Conservation (phyloP, 1,140 invertebrate species). For the Calliphora vicina region DNA sequence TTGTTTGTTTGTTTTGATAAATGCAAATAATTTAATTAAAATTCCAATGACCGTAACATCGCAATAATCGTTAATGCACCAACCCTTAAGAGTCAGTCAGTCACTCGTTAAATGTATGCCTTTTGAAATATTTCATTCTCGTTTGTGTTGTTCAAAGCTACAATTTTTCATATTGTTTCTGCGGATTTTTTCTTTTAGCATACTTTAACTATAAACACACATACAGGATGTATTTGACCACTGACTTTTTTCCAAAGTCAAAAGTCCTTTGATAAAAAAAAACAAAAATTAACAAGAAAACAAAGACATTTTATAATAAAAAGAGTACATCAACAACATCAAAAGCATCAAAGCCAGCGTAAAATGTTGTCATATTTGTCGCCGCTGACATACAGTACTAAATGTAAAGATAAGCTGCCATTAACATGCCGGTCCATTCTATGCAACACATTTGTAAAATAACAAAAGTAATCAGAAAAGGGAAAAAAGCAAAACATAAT, state of each 20-base stretch:
- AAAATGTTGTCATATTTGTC: conserved; percentile 1
- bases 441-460: background rate
- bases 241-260: background rate
- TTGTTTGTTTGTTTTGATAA: background rate
- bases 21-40: conserved; percentile 26
- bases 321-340: background rate
- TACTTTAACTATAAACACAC: background rate
- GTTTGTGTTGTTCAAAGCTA: background rate
- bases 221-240: background rate
- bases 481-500: background rate
- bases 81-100: background rate
- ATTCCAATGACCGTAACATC: conserved; percentile 23
- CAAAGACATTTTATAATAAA: background rate
- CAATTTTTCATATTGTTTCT: too few species aligned
- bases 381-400: background rate
- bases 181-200: too few species aligned
- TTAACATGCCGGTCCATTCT: conserved; percentile 12
- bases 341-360: conserved; percentile 5
- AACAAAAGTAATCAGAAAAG: background rate
- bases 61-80: background rate
- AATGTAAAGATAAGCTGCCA: conserved; percentile 16
- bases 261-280: conserved; percentile 24
- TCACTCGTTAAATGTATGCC: background rate
- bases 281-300: background rate
- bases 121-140: background rate